Conservation (phyloP, 1,140 invertebrate genomes). For the Megathymus violae region DNA sequence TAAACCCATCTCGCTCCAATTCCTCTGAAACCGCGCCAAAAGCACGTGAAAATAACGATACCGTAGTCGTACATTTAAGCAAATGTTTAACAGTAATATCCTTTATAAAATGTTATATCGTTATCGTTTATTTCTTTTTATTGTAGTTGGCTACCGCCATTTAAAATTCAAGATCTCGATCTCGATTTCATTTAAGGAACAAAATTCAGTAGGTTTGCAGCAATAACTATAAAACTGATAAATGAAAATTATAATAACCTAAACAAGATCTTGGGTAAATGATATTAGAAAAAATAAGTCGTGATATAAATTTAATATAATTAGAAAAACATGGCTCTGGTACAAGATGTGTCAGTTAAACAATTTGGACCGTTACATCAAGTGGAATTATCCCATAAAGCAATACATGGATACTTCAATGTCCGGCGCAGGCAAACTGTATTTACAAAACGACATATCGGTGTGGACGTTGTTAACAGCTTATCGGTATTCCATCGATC, state of each 20-base stretch:
- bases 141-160: conserved; percentile 30
- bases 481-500: conserved; percentile 34
- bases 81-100: conserved; percentile 36
- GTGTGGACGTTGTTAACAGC: conserved; percentile 25
- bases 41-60: conserved; percentile 35
- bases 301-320: too few relatives aligned
- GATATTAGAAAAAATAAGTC: too few relatives aligned
- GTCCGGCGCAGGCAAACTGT: conserved; percentile 12
- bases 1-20: conserved; percentile 35
- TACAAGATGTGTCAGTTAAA: too few relatives aligned
- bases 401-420: conserved; percentile 26
- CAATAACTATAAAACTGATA: not conserved
- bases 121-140: conserved; percentile 34
- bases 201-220: not conserved
- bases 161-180: conserved; percentile 32
- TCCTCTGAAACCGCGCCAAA: conserved; percentile 38
- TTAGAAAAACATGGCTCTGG: too few relatives aligned
- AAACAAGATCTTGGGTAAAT: not conserved
- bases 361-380: not conserved
- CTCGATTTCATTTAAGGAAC: conserved; percentile 3
- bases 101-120: conserved; percentile 34
- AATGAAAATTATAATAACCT: not conserved
- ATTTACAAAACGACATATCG: conserved; percentile 32
- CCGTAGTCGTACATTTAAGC: conserved; percentile 34
- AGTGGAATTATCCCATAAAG: conserved; percentile 25